Percentiles rank a stretch among this genome's conserved stretches.
Conservation (phyloP, 2,888 invertebrate genomes). For the Euphydryas editha region DNA sequence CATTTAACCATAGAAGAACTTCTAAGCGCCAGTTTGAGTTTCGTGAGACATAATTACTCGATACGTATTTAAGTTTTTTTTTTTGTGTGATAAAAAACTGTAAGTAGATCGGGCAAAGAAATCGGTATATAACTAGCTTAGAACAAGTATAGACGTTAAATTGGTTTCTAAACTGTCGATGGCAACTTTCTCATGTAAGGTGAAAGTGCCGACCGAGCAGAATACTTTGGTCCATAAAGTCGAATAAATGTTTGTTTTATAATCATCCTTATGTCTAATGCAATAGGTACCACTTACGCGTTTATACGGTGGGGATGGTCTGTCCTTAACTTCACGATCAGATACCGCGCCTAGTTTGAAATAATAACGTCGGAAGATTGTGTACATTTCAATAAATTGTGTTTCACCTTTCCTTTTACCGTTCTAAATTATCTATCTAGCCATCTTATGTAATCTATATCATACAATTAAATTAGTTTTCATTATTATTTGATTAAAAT, state of each 20-base stretch:
- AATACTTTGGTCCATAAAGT: slow-evolving; percentile 32
- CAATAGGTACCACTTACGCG: slow-evolving; percentile 13
- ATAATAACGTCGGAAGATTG: slow-evolving; percentile 47
- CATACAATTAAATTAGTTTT: not conserved
- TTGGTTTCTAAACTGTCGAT: slow-evolving; percentile 69
- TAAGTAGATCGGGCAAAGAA: not conserved
- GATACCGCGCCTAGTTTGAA: slow-evolving; percentile 63
- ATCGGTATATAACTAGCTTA: slow-evolving; percentile 27
- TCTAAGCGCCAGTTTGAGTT: too few species aligned
- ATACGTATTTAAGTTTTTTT: not conserved
- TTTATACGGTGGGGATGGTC: slow-evolving; percentile 51
- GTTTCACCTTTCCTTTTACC: slow-evolving; percentile 36
- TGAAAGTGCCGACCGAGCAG: slow-evolving; percentile 71
- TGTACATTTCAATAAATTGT: slow-evolving; percentile 52
- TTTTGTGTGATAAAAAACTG: not conserved
- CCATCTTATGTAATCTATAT: slow-evolving; percentile 2
- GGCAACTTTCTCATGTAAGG: slow-evolving; percentile 76
- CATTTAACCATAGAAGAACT: too few species aligned
- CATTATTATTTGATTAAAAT: not conserved
- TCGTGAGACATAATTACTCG: not conserved
- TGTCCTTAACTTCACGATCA: slow-evolving; percentile 69
- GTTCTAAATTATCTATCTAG: slow-evolving; percentile 4
- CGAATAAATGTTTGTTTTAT: slow-evolving; percentile 10
- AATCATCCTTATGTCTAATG: slow-evolving; percentile 21
- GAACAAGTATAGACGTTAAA: slow-evolving; percentile 54